Conservation (phyloP, 2,113 vertebrate genomes). For the Sialia sialis region DNA sequence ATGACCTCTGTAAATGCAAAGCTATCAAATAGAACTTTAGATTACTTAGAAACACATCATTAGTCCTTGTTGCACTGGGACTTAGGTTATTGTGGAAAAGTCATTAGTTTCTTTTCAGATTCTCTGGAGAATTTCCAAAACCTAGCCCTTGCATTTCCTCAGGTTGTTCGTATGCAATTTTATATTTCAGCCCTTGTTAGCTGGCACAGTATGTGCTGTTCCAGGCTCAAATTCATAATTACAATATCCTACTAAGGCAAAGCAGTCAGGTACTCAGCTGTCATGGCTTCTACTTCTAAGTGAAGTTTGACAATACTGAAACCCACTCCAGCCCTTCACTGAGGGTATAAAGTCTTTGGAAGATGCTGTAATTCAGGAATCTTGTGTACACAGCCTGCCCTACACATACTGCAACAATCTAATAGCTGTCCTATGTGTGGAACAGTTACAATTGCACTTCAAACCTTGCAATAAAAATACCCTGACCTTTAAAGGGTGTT, state of each 20-base stretch:
- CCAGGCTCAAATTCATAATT: neutral
- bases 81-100: conserved; percentile 39
- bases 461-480: neutral
- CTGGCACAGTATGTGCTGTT: neutral
- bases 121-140: conserved; percentile 36
- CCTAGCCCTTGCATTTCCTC: conserved; percentile 22
- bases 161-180: neutral
- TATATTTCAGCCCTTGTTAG: neutral
- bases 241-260: neutral
- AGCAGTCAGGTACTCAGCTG: neutral
- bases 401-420: neutral
- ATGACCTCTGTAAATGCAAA: conserved; percentile 27
- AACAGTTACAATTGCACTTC: neutral
- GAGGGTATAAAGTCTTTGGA: neutral
- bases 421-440: neutral
- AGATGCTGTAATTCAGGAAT: neutral
- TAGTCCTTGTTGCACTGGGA: conserved; percentile 24
- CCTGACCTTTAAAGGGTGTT: neutral
- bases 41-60: conserved; percentile 27
- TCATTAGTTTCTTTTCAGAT: conserved; percentile 45
- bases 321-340: neutral
- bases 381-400: neutral
- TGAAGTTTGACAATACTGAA: neutral
- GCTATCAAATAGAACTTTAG: conserved; percentile 7
- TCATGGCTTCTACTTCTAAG: neutral